Conservation (phyloP, 1,140 invertebrate genomes). For the Drosophila ambigua region DNA sequence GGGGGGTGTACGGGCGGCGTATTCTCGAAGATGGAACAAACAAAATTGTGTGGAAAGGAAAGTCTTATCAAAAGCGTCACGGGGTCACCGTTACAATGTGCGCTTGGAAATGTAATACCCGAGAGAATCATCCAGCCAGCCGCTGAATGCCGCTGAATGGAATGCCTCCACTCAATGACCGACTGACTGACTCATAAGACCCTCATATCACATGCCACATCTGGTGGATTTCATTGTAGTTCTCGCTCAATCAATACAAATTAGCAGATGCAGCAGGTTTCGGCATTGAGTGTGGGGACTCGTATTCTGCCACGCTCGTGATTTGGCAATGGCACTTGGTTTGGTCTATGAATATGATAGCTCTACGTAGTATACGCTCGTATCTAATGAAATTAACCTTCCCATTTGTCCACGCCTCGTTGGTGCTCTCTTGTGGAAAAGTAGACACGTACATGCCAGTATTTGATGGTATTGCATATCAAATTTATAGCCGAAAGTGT, state of each 20-base stretch:
- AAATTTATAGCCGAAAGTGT: conserved; percentile 35
- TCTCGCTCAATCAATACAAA: conserved; percentile 59
- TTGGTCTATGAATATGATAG: conserved; percentile 47
- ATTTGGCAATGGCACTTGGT: conserved; percentile 37
- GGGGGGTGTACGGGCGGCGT: no score
- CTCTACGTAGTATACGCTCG: not conserved
- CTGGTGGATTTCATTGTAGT: conserved; percentile 23
- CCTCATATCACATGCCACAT: conserved; percentile 52
- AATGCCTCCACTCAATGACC: conserved; percentile 31
- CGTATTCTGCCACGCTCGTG: conserved; percentile 40
- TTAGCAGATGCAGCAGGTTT: conserved; percentile 60
- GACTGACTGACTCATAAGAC: conserved; percentile 54
- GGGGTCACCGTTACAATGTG: conserved; percentile 14
- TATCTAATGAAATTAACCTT: conserved; percentile 54
- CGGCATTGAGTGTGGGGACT: conserved; percentile 20
- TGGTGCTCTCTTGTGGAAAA: conserved; percentile 48
- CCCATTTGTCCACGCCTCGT: conserved; percentile 59
- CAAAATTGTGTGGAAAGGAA: conserved; percentile 2
- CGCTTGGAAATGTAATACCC: conserved; percentile 38
- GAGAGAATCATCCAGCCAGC: conserved; percentile 23
- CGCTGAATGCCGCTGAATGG: conserved; percentile 3
- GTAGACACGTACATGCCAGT: conserved; percentile 4
- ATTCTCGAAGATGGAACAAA: conserved; percentile 16
- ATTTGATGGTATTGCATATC: conserved; percentile 4
- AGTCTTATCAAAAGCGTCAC: conserved; percentile 70